phyloP scores from a whole-genome alignment of 1,140 invertebrate genomes.

The Rhopalosiphum maidis region DNA sequence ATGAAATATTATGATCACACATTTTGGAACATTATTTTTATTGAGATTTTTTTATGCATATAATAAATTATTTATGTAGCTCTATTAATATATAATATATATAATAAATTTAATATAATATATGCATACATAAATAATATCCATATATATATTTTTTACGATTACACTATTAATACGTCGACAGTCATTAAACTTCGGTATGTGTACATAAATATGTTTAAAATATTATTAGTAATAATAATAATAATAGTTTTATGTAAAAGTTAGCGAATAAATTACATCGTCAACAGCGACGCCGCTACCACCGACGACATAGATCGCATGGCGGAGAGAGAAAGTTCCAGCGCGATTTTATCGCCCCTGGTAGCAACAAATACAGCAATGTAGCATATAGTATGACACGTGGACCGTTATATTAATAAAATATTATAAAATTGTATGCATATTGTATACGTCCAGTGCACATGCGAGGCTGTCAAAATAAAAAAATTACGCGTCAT shows the following conservation, averaged over 20 bases:
- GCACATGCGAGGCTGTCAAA: not conserved
- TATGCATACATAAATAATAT: not conserved
- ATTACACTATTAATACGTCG: not conserved
- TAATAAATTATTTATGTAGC: not conserved
- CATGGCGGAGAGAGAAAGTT: not conserved
- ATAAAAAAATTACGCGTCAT: not conserved
- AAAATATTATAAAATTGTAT: not conserved
- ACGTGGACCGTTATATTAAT: not conserved
- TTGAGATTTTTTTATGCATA: not conserved
- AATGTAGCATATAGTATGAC: not conserved
- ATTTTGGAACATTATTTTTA: not conserved
- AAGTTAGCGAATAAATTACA: constrained; percentile 7
- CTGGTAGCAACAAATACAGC: not conserved
- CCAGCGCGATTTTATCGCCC: not conserved
- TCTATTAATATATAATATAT: not conserved
- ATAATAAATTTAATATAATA: not conserved
- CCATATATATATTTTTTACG: not conserved
- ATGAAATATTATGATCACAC: not conserved
- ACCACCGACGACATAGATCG: not conserved
- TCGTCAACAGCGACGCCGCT: not conserved
- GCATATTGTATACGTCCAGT: not conserved
- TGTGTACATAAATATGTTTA: constrained; percentile 25
- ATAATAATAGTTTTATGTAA: constrained; percentile 29
- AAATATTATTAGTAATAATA: not conserved
- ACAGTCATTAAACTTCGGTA: not conserved